phyloP scores from a whole-genome alignment of 2,797 vertebrate species.

The Helicolenus hilgendorfi region DNA sequence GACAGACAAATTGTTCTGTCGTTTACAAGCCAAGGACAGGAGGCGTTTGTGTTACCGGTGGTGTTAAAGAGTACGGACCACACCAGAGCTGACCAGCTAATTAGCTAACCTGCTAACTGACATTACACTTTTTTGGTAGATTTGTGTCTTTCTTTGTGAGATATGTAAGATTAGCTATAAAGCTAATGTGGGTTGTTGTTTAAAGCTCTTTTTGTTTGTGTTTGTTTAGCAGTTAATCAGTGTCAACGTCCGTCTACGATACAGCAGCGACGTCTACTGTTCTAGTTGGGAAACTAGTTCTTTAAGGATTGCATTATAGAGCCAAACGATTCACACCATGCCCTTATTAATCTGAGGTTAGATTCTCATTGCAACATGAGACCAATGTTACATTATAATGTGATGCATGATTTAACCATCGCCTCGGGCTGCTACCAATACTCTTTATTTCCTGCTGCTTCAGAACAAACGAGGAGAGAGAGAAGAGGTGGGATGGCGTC shows the following conservation, averaged over 20 bases:
- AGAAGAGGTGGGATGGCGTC: not conserved
- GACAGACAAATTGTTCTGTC: not conserved
- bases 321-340: not conserved
- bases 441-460: not conserved
- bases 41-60: not conserved
- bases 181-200: not conserved
- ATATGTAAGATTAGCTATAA: not conserved
- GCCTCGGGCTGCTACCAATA: not conserved
- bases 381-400: not conserved
- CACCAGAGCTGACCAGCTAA: not conserved
- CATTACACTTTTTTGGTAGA: not conserved
- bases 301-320: not conserved
- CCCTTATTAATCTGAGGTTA: constrained; percentile 1
- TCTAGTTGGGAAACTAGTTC: not conserved
- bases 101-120: not conserved
- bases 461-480: not conserved
- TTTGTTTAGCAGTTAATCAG: not conserved
- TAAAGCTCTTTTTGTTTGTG: not conserved
- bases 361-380: not conserved
- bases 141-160: not conserved
- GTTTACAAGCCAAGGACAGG: not conserved
- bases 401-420: not conserved
- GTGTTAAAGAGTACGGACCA: not conserved
- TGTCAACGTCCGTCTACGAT: not conserved
- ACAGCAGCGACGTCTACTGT: not conserved